A percentile compares a stretch with the other conserved stretches of the same genome.
Conservation (phyloP, 2,888 invertebrate genomes). For the Dysmachus trigonus region DNA sequence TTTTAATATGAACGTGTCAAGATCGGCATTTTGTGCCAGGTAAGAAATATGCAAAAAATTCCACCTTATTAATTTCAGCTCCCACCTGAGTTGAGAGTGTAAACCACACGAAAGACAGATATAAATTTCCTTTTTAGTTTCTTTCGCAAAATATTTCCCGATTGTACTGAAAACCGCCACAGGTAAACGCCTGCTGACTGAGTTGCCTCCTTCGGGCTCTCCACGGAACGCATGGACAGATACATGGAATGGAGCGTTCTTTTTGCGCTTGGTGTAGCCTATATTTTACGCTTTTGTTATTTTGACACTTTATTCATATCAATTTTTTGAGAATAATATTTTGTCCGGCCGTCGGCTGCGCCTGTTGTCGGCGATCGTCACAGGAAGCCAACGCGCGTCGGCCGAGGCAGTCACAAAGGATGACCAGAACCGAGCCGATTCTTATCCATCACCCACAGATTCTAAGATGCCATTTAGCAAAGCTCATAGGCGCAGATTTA, state of each 20-base stretch:
- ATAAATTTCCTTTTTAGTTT: neutral
- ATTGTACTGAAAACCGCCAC: neutral
- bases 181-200: conserved; percentile 1
- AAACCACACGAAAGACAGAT: conserved; percentile 3
- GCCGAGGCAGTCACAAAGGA: neutral
- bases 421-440: neutral
- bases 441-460: conserved; percentile 20
- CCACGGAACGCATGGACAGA: neutral
- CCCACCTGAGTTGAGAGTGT: neutral
- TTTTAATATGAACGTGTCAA: neutral
- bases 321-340: conserved; percentile 30
- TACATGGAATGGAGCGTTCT: neutral
- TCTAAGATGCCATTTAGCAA: neutral
- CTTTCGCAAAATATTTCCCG: neutral
- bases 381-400: conserved; percentile 35
- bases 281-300: conserved; percentile 39
- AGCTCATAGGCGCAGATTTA: neutral
- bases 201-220: neutral
- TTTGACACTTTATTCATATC: conserved; percentile 41
- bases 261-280: neutral
- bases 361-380: conserved; percentile 30
- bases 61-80: neutral
- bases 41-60: neutral
- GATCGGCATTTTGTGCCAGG: neutral
- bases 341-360: neutral